Base-by-base conservation (phyloP, 2,113 vertebrate genomes). In the Cepphus grylle region DNA sequence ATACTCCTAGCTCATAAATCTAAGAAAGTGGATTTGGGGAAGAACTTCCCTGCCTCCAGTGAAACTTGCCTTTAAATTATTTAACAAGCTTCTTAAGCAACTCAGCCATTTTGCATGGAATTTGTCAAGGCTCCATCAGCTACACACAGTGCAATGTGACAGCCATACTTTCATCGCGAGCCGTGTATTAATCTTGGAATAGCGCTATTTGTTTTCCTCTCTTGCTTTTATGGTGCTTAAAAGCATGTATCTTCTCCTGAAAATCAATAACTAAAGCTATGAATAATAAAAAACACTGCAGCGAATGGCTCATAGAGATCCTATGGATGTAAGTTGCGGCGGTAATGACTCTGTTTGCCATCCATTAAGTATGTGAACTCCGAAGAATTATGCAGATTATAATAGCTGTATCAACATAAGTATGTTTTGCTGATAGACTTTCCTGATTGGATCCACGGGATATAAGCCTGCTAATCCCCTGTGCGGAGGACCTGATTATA, bases 311-410 rank as follows among this genome's bases (percentile, higher is more conserved):
- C 61, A 9, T 69, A 36, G 94, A 93, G 90, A 91, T 94, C 94
- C 92, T 77, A 71, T 32, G 94, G 86, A 23, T 97, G 88, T 29
- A 81, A 74, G 89, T 89, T 88, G 96, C 73, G 43, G 93, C 90
- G 26, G 95, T 95, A 97, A 98, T 92, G 96, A 95, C 83, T 93
- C 93, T 97, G 96, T 95, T 97, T 97, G 97, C 96, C 85, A 93
- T 95, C 97, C 96, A 97, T 97, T 97, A 97, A 97, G 87, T 70
- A 71, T 82, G 96, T 95, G 97, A 97, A 96, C 96, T 97, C 91
- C 25, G 91, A 97, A 97, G 97, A 97, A 97, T 97, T 97, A 97
- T 97, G 97, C 94, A 97, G 97, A 97, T 97, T 95, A 90, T 97
- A 97, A 97, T 97, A 94, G 96, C 96, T 97, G 96, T 96, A 94